Conservation (phyloP, 2,888 invertebrate species). For the Thumatha senex region DNA sequence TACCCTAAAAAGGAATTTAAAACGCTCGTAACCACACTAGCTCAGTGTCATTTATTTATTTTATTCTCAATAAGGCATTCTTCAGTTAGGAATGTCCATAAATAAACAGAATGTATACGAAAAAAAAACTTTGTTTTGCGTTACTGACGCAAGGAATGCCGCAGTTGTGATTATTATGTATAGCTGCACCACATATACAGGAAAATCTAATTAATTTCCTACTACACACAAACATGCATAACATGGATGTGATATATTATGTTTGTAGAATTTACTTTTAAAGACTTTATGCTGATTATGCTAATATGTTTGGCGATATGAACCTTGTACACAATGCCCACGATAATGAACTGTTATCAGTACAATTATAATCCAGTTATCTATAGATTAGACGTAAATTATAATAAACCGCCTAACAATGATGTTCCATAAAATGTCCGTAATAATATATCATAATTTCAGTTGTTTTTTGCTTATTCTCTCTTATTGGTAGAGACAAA, state of each 20-base stretch:
- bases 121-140: background rate
- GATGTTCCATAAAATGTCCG: too few species aligned
- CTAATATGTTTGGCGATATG: background rate
- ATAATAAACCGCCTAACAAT: too few species aligned
- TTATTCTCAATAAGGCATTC: too few species aligned
- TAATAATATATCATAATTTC: too few species aligned
- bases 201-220: constrained; percentile 9
- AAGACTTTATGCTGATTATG: background rate
- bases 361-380: constrained; percentile 9
- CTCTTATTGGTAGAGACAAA: too few species aligned
- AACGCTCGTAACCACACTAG: too few species aligned
- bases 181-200: background rate
- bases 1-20: too few species aligned
- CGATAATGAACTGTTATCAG: constrained; percentile 14
- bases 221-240: background rate
- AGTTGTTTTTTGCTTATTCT: too few species aligned
- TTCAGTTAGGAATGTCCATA: background rate
- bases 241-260: background rate
- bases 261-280: background rate
- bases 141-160: background rate
- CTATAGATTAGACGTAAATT: constrained; percentile 8
- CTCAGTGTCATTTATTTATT: too few species aligned
- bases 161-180: background rate
- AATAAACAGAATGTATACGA: background rate
- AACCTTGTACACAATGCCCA: background rate